These are phyloP conservation scores for Plectrocnemia conspersa DNA, from an alignment of 1,140 invertebrate species.

Conservation along the genomic window DNA sequence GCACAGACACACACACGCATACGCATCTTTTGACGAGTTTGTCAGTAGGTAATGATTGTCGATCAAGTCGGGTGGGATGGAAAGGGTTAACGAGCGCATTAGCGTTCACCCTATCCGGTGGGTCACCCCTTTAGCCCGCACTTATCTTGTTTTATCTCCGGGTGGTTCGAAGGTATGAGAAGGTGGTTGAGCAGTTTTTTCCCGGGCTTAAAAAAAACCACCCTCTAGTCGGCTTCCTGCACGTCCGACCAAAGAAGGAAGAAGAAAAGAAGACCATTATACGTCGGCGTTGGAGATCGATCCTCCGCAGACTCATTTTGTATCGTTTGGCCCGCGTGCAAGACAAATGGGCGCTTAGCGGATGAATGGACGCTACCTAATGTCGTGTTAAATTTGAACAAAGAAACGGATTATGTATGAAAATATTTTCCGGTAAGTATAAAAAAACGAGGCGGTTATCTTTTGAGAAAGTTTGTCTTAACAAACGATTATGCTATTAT, in stretches of 20 bases:
- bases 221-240: constrained; percentile 4
- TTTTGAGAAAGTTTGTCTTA: no score
- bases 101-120: constrained; percentile 31
- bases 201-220: constrained; percentile 6
- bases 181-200: not conserved
- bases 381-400: constrained; percentile 26
- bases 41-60: constrained; percentile 12
- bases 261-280: constrained; percentile 1
- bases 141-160: constrained; percentile 30
- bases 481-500: no score
- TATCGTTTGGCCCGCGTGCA: constrained; percentile 21
- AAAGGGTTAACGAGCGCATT: constrained; percentile 32
- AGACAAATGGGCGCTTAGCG: constrained; percentile 25
- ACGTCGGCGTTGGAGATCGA: constrained; percentile 1
- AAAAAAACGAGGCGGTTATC: no score
- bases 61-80: constrained; percentile 12
- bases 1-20: no score
- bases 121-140: constrained; percentile 20
- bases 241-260: not conserved
- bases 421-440: no score
- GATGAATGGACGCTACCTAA: constrained; percentile 22
- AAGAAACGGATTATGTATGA: no score
- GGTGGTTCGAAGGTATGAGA: constrained; percentile 11
- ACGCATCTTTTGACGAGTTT: constrained; percentile 6
- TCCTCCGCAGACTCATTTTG: constrained; percentile 11